Evolutionary conservation across 2,113 vertebrate species (phyloP).

Genomic region (Otus sunia): DNA sequence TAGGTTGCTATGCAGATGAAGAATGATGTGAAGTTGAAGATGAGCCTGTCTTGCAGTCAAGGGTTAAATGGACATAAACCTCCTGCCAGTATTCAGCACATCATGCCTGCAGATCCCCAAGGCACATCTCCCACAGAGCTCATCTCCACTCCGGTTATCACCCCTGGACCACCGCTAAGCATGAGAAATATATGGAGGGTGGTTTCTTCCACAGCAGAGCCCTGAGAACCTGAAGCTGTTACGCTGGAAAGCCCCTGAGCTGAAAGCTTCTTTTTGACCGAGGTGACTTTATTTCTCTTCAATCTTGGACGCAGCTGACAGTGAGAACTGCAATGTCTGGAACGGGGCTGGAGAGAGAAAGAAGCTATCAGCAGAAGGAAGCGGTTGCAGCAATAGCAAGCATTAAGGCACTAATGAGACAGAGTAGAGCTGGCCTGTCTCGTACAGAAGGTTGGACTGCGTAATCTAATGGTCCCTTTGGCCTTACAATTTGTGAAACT

Average conservation of each 20-base stretch:
- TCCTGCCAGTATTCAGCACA: neutral
- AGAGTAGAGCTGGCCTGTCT: constrained; percentile 6
- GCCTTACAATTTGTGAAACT: constrained; percentile 38
- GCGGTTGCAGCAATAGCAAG: neutral
- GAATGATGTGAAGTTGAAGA: accelerated
- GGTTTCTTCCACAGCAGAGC: neutral
- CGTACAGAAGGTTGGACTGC: neutral
- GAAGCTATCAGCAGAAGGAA: neutral
- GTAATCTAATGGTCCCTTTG: constrained; percentile 31
- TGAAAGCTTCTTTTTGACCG: neutral
- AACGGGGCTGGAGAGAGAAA: neutral
- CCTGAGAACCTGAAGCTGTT: neutral
- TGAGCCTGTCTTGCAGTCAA: neutral
- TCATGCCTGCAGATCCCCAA: neutral
- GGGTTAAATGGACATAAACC: neutral
- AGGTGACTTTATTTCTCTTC: neutral
- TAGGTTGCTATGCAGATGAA: neutral
- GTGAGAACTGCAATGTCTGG: neutral
- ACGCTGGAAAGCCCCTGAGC: neutral
- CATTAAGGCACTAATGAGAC: constrained; percentile 24
- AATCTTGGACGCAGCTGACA: neutral
- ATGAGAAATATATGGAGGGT: accelerated
- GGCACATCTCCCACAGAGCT: neutral
- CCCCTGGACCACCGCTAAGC: accelerated
- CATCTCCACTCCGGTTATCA: neutral